Base-by-base conservation (phyloP, 2,888 invertebrate genomes). In the Seladonia tumulorum region DNA sequence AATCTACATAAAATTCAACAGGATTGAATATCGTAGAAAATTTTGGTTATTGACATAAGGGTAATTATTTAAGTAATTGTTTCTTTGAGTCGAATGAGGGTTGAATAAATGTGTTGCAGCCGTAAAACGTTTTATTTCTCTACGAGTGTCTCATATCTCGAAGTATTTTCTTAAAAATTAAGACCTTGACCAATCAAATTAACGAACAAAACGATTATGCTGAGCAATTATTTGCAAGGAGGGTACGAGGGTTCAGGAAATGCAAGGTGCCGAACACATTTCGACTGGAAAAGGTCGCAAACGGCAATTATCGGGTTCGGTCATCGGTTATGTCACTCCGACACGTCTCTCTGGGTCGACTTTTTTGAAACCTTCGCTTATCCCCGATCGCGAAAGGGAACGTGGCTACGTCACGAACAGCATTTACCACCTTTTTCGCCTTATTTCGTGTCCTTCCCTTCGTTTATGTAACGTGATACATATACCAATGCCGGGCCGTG, bases 391-490 rank as follows among this genome's bases (percentile, higher is more conserved):
- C 53, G 72, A 71, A 79, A 85, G 63, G 18, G 25, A 79, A 66
- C 45, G 45, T 45, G 71, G 8, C 78, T 71, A 85, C 84, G 78
- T 79, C 75, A 85, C 71, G 53, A 66, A 49, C 25, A 75, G 25
- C 29, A 18, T 82, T 53, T 71, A 14, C 42, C n/a, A 49, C 22
- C 45, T 75, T 70, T 68, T 57, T 60, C 22, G 18, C 10, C 42
- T 76, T 81, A 14, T 76, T 79, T 14, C 39, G 25, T 79, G 87
- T 76, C 86, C 81, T 76, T 86, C 80, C 71, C 79, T 88, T 76
- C 72, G n/a, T 81, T 88, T 90, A 85, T 84, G 87, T 88, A 90
- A 91, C 85, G 49, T 73, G 71, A 87, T 87, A 88, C 76, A 80
- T 87, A 84, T 82, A 85, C 86, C 78, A 82, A 79, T 86, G 70